phyloP scores from a whole-genome alignment of 2,797 vertebrate species.

The Vireo griseus region DNA sequence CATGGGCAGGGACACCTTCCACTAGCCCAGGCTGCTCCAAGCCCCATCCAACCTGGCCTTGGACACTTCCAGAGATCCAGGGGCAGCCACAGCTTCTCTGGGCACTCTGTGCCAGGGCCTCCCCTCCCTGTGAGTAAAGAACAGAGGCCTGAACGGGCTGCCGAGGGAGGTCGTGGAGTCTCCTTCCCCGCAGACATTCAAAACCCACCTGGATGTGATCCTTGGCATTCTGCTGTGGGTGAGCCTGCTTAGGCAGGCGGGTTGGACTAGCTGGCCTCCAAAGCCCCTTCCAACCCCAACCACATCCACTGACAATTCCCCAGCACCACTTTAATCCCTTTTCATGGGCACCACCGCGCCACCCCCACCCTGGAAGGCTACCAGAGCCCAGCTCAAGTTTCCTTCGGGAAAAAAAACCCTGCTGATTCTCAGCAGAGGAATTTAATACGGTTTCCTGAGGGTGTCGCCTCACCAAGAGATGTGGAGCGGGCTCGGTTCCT shows the following conservation, averaged over 20 bases:
- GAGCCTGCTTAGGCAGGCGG: neutral
- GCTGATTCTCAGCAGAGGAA: neutral
- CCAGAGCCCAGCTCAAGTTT: neutral
- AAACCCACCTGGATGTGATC: neutral
- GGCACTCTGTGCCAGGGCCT: neutral
- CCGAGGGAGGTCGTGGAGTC: neutral
- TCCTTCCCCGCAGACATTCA: neutral
- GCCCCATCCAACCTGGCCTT: fast-evolving
- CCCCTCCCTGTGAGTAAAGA: fast-evolving
- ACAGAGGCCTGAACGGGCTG: neutral
- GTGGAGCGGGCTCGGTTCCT: slow-evolving; percentile 77
- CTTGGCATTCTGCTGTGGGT: neutral
- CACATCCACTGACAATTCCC: fast-evolving
- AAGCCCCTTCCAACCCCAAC: neutral
- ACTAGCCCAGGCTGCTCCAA: fast-evolving
- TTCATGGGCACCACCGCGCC: neutral
- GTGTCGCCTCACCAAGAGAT: slow-evolving; percentile 81
- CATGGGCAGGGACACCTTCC: neutral
- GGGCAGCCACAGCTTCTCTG: neutral
- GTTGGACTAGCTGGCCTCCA: fast-evolving
- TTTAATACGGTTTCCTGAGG: neutral
- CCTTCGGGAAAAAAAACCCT: neutral
- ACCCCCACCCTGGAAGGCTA: too few species aligned
- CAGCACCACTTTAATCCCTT: neutral
- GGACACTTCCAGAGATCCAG: neutral